Evolutionary conservation across 2,797 vertebrate genomes (phyloP).

Genomic region (Iguana delicatissima): DNA sequence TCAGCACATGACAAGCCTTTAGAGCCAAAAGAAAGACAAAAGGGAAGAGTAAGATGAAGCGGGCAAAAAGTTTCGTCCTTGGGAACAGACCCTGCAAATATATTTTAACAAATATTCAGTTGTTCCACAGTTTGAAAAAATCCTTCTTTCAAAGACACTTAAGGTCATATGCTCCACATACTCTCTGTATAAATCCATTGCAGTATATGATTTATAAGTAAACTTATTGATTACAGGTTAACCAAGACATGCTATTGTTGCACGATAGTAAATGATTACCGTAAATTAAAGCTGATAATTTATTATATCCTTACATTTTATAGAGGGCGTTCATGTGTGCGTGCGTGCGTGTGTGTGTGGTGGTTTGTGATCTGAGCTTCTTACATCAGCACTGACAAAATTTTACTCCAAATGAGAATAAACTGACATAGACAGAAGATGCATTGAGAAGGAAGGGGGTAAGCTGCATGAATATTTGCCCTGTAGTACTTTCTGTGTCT

Average conservation of each 20-base stretch:
- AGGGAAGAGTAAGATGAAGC: slow-evolving; percentile 17
- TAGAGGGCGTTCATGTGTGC: not conserved
- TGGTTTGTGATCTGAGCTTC: not conserved
- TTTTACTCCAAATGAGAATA: not conserved
- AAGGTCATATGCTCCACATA: slow-evolving; percentile 9
- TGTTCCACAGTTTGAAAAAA: slow-evolving; percentile 24
- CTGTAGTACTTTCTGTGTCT: not conserved
- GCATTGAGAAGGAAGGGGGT: not conserved
- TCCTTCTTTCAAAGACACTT: not conserved
- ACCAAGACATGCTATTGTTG: not conserved
- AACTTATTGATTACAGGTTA: not conserved
- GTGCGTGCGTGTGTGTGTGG: no score
- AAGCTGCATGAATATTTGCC: not conserved
- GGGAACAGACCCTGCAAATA: slow-evolving; percentile 35
- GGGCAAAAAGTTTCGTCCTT: slow-evolving; percentile 5
- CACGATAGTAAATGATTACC: not conserved
- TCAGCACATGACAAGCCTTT: slow-evolving; percentile 14
- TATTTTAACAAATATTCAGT: slow-evolving; percentile 40
- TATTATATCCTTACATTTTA: slow-evolving; percentile 34
- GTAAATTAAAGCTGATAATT: slow-evolving; percentile 16
- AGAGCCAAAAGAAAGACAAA: slow-evolving; percentile 39
- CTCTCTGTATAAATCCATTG: not conserved
- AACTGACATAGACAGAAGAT: not conserved
- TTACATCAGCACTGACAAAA: not conserved
- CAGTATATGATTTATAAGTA: not conserved